Evolutionary conservation across 2,797 vertebrate genomes (phyloP), one percentile per base, ranked within the genome.

Genomic region (Hyperoplus lanceolatus): DNA sequence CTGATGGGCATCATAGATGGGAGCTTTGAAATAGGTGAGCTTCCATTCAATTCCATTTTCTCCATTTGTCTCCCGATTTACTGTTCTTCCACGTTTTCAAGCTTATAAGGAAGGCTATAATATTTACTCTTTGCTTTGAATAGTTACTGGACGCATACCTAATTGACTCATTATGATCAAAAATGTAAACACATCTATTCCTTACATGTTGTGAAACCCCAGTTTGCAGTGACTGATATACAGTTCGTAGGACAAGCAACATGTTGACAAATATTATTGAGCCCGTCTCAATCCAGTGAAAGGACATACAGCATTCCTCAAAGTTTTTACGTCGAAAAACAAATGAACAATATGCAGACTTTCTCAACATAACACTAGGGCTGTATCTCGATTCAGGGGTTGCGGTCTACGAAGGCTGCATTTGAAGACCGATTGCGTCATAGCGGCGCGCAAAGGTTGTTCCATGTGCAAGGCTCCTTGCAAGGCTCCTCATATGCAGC

Each of bases 21-120:
- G 59, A 98, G 98, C 93, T 99, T 99, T 95, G 97, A 98, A 96
- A 97, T 99, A 51, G 97, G 98, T 98, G 96, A 56, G 96, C 95
- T 62, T 87, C 48, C 29, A 29, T 59, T 63, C 18, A 5, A 0
- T 53, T 39, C 39, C 1, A 13, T 58, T 70, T 59, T 59, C 16
- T 55, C 38, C 1, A 1, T 15, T 11, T 55, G 9, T 75, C 21
- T 70, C 14, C 72, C 6, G n/a, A 1, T 73, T 43, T 68, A 2
- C 8, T 55, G 29, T 66, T 72, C 16, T 1, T 57, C 3, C 7
- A 45, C 15, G 3, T 75, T 71, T 59, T 54, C 11, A 53, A 42
- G 53, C 56, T 69, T 56, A 78, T 70, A 14, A 13, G 38, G 18
- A 57, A 64, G 15, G 55, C 13, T 58, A 68, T 5, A 67, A 66